Evolutionary conservation across 2,113 vertebrate species (phyloP).

Genomic region (Saguinus imperator): DNA sequence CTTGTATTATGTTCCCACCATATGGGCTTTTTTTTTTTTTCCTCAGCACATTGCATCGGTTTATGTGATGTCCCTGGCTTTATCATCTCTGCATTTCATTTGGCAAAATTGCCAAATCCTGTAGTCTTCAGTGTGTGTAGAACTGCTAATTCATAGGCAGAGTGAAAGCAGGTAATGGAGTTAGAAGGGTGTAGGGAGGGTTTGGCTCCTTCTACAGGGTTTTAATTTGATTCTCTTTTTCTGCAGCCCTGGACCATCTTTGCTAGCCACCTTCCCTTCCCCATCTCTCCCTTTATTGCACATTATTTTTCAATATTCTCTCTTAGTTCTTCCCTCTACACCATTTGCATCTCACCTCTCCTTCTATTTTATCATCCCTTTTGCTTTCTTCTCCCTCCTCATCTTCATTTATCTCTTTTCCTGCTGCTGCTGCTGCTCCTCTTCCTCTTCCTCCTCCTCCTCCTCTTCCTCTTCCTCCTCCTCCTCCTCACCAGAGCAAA

Average conservation of each 20-base stretch:
- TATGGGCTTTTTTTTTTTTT: not conserved
- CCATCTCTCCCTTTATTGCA: not conserved
- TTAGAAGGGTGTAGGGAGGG: not conserved
- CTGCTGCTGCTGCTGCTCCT: no score
- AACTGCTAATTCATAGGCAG: not conserved
- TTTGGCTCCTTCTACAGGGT: not conserved
- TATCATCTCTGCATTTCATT: conserved; percentile 14
- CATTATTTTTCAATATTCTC: not conserved
- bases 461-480: not conserved
- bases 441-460: no score
- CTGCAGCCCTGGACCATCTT: not conserved
- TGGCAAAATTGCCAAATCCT: not conserved
- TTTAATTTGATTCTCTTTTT: not conserved
- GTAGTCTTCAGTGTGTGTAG: not conserved
- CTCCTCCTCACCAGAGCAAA: not conserved
- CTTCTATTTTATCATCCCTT: not conserved
- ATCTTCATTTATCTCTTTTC: not conserved
- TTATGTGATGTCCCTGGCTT: not conserved
- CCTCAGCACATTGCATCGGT: not conserved
- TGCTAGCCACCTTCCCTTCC: not conserved
- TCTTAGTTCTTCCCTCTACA: not conserved
- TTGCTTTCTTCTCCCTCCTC: not conserved
- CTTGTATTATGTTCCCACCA: not conserved
- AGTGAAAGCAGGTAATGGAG: not conserved
- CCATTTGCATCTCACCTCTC: not conserved